Conservation (phyloP, 1,140 invertebrate genomes). For the Monochamus saltuarius region DNA sequence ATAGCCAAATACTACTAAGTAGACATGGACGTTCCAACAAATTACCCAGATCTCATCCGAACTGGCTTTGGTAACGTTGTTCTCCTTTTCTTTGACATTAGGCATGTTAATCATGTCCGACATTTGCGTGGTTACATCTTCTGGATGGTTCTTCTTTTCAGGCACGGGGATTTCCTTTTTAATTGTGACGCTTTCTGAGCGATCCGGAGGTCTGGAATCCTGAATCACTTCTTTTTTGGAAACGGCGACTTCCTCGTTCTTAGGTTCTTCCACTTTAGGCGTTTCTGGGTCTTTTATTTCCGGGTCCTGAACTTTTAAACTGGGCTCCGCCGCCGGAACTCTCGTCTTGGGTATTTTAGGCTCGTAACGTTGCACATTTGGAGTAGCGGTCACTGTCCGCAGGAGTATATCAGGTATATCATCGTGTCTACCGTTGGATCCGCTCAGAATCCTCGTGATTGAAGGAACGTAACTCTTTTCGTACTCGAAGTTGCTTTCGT, state of each 20-base stretch:
- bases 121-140: conserved; percentile 46
- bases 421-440: conserved; percentile 76
- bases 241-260: conserved; percentile 8
- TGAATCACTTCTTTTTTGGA: conserved; percentile 22
- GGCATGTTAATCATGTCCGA: conserved; percentile 47
- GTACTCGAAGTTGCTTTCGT: conserved; percentile 48
- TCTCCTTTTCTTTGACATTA: conserved; percentile 46
- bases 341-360: conserved; percentile 39
- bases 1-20: conserved; percentile 79
- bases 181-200: conserved; percentile 44
- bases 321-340: conserved; percentile 51
- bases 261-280: neutral
- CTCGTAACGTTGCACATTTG: conserved; percentile 52
- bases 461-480: conserved; percentile 54
- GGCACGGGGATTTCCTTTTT: conserved; percentile 38
- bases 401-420: conserved; percentile 74
- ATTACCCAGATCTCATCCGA: conserved; percentile 67
- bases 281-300: conserved; percentile 39
- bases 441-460: conserved; percentile 76
- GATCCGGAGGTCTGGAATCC: conserved; percentile 28
- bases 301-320: conserved; percentile 52
- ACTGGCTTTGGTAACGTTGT: conserved; percentile 42
- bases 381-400: conserved; percentile 66
- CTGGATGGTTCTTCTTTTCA: conserved; percentile 33
- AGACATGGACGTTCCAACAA: conserved; percentile 87